Conservation (phyloP, 2,113 vertebrate species). For the Nycticebus coucang region DNA sequence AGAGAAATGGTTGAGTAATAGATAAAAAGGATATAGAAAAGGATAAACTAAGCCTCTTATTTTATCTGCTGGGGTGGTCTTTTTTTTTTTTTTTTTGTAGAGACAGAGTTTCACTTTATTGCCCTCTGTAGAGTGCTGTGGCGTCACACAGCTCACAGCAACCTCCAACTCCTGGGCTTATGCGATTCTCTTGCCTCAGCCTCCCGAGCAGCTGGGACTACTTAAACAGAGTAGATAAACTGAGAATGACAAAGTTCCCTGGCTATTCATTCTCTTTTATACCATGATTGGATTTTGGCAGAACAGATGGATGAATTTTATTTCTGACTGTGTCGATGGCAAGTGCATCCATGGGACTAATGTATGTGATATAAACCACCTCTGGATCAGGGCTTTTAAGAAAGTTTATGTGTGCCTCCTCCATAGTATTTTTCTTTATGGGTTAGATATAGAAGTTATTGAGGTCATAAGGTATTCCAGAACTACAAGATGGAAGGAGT, state of each 20-base stretch:
- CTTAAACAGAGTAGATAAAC: not conserved
- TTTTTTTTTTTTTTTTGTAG: too few relatives aligned
- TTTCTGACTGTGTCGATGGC: not conserved
- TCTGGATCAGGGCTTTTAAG: not conserved
- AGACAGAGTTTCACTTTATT: too few relatives aligned
- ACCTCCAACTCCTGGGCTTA: too few relatives aligned
- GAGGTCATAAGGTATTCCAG: not conserved
- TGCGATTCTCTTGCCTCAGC: too few relatives aligned
- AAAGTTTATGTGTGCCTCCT: not conserved
- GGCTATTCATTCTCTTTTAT: not conserved
- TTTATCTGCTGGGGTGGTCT: not conserved
- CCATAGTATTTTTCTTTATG: not conserved
- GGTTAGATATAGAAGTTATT: too few relatives aligned
- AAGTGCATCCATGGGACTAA: not conserved
- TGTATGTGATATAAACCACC: not conserved
- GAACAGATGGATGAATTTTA: fast-evolving
- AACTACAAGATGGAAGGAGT: not conserved
- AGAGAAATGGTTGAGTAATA: not conserved
- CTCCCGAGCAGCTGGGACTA: too few relatives aligned
- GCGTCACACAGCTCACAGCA: too few relatives aligned
- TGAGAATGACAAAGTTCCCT: not conserved
- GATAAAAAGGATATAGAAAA: not conserved
- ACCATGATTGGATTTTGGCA: not conserved
- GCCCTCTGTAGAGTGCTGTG: too few relatives aligned
- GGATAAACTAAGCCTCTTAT: not conserved